Conservation (phyloP, 2,797 vertebrate species). For the Phrynocephalus vlangalii region DNA sequence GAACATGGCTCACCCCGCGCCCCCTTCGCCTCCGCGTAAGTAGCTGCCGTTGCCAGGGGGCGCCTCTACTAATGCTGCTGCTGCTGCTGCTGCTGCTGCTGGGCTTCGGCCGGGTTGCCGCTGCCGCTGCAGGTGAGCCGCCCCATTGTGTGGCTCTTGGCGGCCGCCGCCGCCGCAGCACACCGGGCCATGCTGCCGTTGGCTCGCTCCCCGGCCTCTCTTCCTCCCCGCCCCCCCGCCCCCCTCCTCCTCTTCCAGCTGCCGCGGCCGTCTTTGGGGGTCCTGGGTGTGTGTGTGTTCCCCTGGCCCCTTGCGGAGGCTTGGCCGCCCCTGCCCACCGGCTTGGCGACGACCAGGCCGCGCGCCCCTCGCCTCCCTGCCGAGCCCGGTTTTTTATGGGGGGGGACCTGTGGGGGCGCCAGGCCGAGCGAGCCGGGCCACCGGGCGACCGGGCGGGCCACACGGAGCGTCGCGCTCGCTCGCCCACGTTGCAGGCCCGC, state of each 20-base stretch:
- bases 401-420: no score
- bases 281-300: no score
- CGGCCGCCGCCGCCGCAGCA: background rate
- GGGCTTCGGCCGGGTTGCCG: background rate
- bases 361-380: no score
- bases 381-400: no score
- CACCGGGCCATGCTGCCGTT: background rate
- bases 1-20: constrained; percentile 57
- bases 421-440: no score
- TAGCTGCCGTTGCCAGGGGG: constrained; percentile 16
- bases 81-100: background rate
- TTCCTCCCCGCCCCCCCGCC: background rate
- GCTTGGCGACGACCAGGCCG: no score
- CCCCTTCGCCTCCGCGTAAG: constrained; percentile 68
- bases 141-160: constrained; percentile 10
- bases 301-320: no score
- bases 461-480: no score
- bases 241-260: background rate
- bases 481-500: no score
- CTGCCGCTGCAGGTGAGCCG: constrained; percentile 46
- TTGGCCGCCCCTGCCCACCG: no score
- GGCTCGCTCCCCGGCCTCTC: background rate
- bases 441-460: no score
- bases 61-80: no score
- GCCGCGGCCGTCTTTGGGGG: background rate